Evolutionary conservation across 2,888 invertebrate genomes (phyloP), one percentile per base, ranked within the genome.

Genomic region (Osedax frankpressi): DNA sequence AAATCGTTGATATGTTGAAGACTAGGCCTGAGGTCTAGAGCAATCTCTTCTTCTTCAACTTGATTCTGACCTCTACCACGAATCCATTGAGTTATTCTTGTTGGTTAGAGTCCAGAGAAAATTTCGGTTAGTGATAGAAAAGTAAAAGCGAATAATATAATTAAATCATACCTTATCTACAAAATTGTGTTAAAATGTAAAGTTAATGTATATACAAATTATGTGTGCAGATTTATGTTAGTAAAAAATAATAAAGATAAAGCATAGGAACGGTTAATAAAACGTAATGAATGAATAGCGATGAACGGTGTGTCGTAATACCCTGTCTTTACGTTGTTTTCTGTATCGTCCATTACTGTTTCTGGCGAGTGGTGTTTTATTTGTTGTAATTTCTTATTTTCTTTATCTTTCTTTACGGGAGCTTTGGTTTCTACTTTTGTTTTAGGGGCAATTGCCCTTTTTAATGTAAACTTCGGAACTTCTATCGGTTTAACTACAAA

Each of bases 21-120:
- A 26, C 80, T 78, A 26, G 81, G 80, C 30, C 81, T 72, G 3
- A 81, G 79, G 74, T 82, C 81, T 72, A 79, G 77, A 0, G 81
- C 81, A 3, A 75, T 75, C 63, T 81, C 81, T 25, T 78, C 79
- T 19, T 44, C 44, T n/a, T 74, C 28, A 6, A 11, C 69, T 28
- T 68, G 25, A 2, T n/a, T 27, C 11, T 28, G 28, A 6, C 29
- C 69, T 28, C 30, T 28, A 19, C 69, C 69, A 29, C 69, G 28
- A 30, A 69, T 69, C 69, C 69, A 69, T 11, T 69, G 28, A 1
- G 69, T 69, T 26, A 69, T 44, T 11, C 44, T 44, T 44, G 6
- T 19, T 11, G 44, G 44, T 44, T 44, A 44, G 44, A 11, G 44
- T 44, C n/a, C n/a, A n/a, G n/a, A n/a, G n/a, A n/a, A n/a, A n/a